Base-by-base conservation (phyloP, 2,113 vertebrate genomes). In the Coryphaenoides rupestris region DNA sequence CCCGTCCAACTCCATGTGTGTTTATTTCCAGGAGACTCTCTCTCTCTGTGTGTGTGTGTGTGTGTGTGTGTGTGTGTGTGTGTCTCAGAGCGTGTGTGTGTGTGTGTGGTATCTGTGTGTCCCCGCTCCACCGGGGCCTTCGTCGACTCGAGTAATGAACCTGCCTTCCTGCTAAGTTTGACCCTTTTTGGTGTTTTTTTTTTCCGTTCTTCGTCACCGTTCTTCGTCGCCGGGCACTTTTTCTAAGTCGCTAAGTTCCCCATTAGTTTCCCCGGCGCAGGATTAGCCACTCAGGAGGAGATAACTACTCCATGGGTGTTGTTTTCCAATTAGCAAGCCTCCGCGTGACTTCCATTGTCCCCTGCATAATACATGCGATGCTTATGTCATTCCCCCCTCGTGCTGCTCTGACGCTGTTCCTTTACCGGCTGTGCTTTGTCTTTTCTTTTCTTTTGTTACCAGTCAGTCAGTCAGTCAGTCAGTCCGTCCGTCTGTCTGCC, bases 201-300 rank as follows among this genome's bases (percentile, higher is more conserved):
- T n/a, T n/a, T n/a, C n/a, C n/a, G n/a, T n/a, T n/a, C n/a, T n/a
- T 61, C 58, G 69, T 70, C 70, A 60, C 65, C 56, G 68, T 74
- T 69, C 33, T 40, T 33, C 5, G 28, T 33, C 28, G 10, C 3
- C 1, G 64, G 69, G 70, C 68, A 66, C 55, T 55, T 67, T n/a
- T 26, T 13, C 73, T 69, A 62, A 67, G 64, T 76, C 66, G 66
- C 76, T 70, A 66, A 82, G 80, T 81, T 83, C 83, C 81, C 81
- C 71, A 70, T 79, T 74, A 77, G 77, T 78, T 78, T 52, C 70
- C n/a, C n/a, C 78, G 75, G 67, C 46, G 62, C 67, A 66, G 65
- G 79, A 84, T 80, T 73, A 84, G 81, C 78, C 86, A 79, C 79
- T 73, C 66, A 81, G 86, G 83, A 86, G 81, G 75, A 79, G 67